These are phyloP conservation scores for Arenicola marina DNA, from an alignment of 2,888 invertebrate genomes.

Conservation along the genomic window DNA sequence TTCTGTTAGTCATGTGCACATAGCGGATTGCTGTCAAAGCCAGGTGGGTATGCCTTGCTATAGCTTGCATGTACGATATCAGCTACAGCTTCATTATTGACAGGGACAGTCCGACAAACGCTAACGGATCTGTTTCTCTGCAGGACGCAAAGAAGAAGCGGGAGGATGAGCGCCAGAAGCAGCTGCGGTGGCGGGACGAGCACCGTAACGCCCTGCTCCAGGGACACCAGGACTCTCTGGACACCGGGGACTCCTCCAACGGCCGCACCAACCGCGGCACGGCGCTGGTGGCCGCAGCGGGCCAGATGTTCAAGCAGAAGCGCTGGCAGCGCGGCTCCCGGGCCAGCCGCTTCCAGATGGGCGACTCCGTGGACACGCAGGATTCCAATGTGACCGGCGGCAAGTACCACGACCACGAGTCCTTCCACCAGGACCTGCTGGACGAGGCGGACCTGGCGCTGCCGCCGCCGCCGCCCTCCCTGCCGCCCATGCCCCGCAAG, in stretches of 20 bases:
- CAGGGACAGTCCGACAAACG: too few species aligned
- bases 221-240: conserved; percentile 21
- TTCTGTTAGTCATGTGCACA: too few species aligned
- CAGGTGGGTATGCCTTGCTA: too few species aligned
- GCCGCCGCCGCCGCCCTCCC: background rate
- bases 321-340: conserved; percentile 24
- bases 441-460: conserved; percentile 9
- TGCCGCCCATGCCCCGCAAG: background rate
- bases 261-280: conserved; percentile 6
- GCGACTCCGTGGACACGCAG: conserved; percentile 21
- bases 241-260: conserved; percentile 16
- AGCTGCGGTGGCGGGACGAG: conserved; percentile 37
- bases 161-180: conserved; percentile 39
- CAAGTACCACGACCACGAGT: background rate
- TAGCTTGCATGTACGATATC: too few species aligned
- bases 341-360: conserved; percentile 2
- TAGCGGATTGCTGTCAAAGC: too few species aligned
- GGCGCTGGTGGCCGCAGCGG: conserved; percentile 1
- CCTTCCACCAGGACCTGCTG: conserved; percentile 13
- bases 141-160: conserved; percentile 38
- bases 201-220: conserved; percentile 32
- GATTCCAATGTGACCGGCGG: conserved; percentile 25
- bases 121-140: background rate
- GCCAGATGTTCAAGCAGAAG: conserved; percentile 28
- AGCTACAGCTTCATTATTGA: too few species aligned